A percentile compares a stretch with the other conserved stretches of the same genome.
Evolutionary conservation across 2,888 invertebrate species (phyloP).

Genomic region (Hesperia comma): DNA sequence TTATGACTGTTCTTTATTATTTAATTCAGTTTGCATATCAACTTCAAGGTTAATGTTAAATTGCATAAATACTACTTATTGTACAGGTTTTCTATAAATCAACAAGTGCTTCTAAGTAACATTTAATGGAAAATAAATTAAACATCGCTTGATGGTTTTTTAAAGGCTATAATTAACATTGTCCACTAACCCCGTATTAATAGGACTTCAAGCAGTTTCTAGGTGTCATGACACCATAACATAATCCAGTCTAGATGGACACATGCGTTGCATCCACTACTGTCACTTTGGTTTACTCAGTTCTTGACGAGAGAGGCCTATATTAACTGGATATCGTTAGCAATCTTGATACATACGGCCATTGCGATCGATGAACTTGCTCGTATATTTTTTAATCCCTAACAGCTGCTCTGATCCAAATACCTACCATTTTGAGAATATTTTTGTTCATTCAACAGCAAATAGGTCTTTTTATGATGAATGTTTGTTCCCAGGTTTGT

Average conservation of each 20-base stretch:
- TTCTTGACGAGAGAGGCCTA: constrained; percentile 49
- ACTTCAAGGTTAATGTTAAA: too few species aligned
- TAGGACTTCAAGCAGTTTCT: constrained; percentile 15
- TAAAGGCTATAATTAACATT: constrained; percentile 30
- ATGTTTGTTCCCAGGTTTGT: too few species aligned
- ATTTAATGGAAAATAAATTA: constrained; percentile 15
- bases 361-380: constrained; percentile 20
- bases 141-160: constrained; percentile 11
- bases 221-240: constrained; percentile 36
- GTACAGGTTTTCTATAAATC: too few species aligned
- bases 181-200: constrained; percentile 26
- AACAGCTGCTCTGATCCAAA: too few species aligned
- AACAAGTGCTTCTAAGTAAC: constrained; percentile 9
- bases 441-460: too few species aligned
- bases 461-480: too few species aligned
- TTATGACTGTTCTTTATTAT: too few species aligned
- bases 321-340: constrained; percentile 49
- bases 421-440: too few species aligned
- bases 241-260: constrained; percentile 52
- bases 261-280: constrained; percentile 49
- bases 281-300: constrained; percentile 46
- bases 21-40: too few species aligned
- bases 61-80: too few species aligned
- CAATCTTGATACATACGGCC: constrained; percentile 37
- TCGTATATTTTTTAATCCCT: too few species aligned